These are phyloP conservation scores for Grus americana DNA, from an alignment of 2,113 vertebrate genomes.

Conservation along the genomic window DNA sequence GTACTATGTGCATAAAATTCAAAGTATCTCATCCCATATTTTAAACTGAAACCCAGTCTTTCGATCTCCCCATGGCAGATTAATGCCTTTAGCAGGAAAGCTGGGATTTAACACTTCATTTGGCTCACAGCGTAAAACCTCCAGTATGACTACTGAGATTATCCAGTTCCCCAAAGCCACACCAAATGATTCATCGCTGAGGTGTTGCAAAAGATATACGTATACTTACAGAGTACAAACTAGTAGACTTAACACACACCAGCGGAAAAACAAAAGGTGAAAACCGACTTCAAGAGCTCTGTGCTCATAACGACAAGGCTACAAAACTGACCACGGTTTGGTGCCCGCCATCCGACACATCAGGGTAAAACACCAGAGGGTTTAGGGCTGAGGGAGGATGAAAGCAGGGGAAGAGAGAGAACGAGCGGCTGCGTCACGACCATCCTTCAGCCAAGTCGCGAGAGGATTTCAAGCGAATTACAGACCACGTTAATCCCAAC, in stretches of 20 bases:
- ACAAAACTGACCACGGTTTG: rapidly evolving
- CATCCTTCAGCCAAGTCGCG: background rate
- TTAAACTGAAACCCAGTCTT: background rate
- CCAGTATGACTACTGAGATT: background rate
- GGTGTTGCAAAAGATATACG: background rate
- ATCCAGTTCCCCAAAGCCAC: background rate
- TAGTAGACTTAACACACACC: background rate
- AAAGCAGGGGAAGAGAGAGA: background rate
- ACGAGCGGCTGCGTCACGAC: rapidly evolving
- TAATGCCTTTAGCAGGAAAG: background rate
- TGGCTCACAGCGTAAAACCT: background rate
- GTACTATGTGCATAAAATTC: background rate
- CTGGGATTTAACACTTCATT: background rate
- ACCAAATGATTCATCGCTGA: background rate
- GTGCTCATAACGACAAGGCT: background rate
- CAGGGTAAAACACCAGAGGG: background rate
- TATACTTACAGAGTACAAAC: background rate
- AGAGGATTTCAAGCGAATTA: background rate
- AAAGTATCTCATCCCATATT: background rate
- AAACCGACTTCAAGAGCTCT: background rate
- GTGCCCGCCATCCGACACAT: rapidly evolving
- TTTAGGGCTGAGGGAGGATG: background rate
- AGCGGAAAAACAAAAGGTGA: background rate
- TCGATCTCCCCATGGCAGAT: background rate
- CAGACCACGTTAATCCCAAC: background rate